phyloP scores from a whole-genome alignment of 1,140 invertebrate species.

The Lepidotrigona ventralis region DNA sequence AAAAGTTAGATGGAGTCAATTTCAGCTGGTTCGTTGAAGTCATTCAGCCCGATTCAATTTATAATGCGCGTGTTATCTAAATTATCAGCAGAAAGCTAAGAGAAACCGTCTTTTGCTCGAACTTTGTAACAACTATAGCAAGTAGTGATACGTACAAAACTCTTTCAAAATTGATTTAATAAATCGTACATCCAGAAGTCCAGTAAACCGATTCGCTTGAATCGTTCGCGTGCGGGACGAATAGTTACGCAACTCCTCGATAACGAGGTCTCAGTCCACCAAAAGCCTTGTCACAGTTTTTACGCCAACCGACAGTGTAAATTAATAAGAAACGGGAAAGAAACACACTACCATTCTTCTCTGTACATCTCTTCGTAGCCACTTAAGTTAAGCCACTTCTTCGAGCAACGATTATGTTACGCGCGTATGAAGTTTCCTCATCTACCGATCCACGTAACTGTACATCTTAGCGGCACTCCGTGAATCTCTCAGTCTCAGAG shows the following conservation, averaged over 20 bases:
- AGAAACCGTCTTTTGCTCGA: neutral
- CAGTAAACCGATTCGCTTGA: neutral
- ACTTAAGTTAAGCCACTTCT: neutral
- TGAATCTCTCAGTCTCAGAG: neutral
- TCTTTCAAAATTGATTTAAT: neutral
- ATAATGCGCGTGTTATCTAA: constrained; percentile 8
- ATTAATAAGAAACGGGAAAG: constrained; percentile 30
- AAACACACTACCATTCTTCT: constrained; percentile 12
- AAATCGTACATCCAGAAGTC: neutral
- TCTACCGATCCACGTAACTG: constrained; percentile 2
- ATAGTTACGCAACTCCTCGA: neutral
- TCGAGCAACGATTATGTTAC: neutral
- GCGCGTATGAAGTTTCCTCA: neutral
- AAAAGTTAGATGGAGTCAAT: constrained; percentile 19
- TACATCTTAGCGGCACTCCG: constrained; percentile 4
- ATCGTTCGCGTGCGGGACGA: too few species aligned
- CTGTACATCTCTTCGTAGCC: neutral
- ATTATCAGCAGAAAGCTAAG: constrained; percentile 15
- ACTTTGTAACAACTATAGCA: neutral
- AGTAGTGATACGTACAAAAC: neutral
- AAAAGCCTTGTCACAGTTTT: constrained; percentile 32
- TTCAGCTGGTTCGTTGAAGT: constrained; percentile 20
- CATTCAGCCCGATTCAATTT: neutral
- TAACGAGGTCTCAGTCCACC: constrained; percentile 12
- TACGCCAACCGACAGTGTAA: neutral